Base-by-base conservation (phyloP, 2,888 invertebrate genomes). In the Cryptocephalus moraei region DNA sequence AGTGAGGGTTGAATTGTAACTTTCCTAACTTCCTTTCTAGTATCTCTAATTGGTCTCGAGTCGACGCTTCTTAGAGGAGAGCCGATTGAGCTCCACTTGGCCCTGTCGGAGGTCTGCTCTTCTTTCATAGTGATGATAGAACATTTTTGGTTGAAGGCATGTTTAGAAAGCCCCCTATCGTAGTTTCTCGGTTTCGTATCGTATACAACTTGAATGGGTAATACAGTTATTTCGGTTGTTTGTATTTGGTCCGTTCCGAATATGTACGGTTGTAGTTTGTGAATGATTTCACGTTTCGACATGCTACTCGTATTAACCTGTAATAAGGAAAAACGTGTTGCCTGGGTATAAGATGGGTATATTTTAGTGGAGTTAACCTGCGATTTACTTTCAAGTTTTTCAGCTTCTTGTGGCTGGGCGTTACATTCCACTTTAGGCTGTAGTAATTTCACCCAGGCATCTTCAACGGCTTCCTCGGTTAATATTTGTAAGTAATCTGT, bases 361-460 rank as follows among this genome's bases (percentile, higher is more conserved):
- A 6, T 22, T n/a, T n/a, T n/a, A n/a, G 22, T 4, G 22, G 6
- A 22, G 6, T 22, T 22, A 22, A n/a, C 36, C 12, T 36, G 36
- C 12, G 12, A 36, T 4, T 36, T 36, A 36, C n/a, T 36, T 36
- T 12, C 36, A 12, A 6, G 2, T 4, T 36, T 36, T 36, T 2
- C 12, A 36, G 4, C 36, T 12, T 36, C 22, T 22, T 6, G 22
- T 22, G 22, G 6, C 22, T 22, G 22, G 6, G 12, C 6, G 2
- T 36, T 12, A n/a, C n/a, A 34, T 36, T 36, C 11, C 6, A 11
- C 4, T 36, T 36, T 48, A n/a, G 59, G 54, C 44, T 56, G 48
- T 8, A 62, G 44, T 10, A 62, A 51, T 33, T 59, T 54, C 9
- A 50, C 49, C 62, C 62, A 36, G 36, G 36, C 12, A 36, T 36